phyloP scores from a whole-genome alignment of 2,113 vertebrate species.

The Monopterus albus region DNA sequence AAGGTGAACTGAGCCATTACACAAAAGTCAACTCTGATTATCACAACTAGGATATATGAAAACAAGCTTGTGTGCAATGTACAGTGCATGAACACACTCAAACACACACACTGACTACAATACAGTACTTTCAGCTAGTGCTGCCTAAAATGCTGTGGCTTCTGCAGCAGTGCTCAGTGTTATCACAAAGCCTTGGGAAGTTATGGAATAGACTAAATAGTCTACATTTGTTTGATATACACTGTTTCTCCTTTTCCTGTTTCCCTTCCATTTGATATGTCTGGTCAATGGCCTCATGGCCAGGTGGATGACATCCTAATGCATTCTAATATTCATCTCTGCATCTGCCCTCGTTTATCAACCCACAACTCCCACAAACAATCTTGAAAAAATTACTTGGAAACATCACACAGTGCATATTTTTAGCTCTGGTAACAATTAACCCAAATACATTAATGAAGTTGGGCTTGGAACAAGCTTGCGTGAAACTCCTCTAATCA shows the following conservation, averaged over 20 bases:
- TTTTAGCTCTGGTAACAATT: constrained; percentile 3
- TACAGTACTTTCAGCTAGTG: neutral
- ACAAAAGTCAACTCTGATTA: constrained; percentile 3
- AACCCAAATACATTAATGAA: too few species aligned
- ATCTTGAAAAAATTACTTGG: neutral
- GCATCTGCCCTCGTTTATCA: constrained; percentile 18
- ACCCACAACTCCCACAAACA: too few species aligned
- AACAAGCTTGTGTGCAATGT: neutral
- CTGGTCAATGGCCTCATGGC: constrained; percentile 45
- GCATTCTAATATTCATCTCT: constrained; percentile 4
- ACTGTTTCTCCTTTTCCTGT: constrained; percentile 17
- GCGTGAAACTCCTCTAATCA: constrained; percentile 25
- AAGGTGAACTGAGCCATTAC: neutral
- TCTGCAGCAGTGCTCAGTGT: constrained; percentile 24
- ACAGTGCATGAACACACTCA: neutral
- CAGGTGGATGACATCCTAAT: constrained; percentile 25
- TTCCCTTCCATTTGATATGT: constrained; percentile 49
- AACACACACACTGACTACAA: neutral
- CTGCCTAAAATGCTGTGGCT: constrained; percentile 23
- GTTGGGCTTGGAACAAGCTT: neutral
- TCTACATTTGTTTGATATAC: constrained; percentile 53
- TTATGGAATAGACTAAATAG: constrained; percentile 69
- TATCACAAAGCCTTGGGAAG: constrained; percentile 65
- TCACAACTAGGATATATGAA: neutral
- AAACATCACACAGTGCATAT: neutral